A percentile compares a stretch with the other conserved stretches of the same genome.
phyloP scores from a whole-genome alignment of 2,888 invertebrate genomes.

The Drosophila greeni region DNA sequence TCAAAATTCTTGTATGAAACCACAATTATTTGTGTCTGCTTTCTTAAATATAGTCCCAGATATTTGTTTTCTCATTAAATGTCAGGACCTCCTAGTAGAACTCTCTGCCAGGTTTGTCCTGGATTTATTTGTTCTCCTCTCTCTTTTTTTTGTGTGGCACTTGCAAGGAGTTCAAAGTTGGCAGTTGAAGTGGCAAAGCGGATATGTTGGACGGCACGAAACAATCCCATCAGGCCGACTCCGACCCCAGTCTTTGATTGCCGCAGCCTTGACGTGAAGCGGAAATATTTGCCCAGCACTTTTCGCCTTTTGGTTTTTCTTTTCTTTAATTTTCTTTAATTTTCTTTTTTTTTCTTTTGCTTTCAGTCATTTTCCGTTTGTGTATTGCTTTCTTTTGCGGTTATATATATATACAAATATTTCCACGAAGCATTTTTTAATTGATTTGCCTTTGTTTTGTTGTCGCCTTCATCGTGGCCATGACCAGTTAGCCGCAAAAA shows the following conservation, averaged over 20 bases:
- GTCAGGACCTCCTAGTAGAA: not conserved
- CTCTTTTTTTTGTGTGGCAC: not conserved
- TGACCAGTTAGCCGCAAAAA: slow-evolving; percentile 64
- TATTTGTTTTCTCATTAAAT: not conserved
- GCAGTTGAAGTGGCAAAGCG: slow-evolving; percentile 45
- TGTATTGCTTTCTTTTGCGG: slow-evolving; percentile 28
- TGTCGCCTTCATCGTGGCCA: slow-evolving; percentile 72
- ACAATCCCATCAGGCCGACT: slow-evolving; percentile 55
- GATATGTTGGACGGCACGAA: slow-evolving; percentile 64
- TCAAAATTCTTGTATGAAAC: not conserved
- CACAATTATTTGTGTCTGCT: not conserved
- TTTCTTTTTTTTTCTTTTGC: not conserved
- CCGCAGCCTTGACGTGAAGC: slow-evolving; percentile 43
- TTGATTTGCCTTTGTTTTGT: slow-evolving; percentile 60
- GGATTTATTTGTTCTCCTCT: not conserved
- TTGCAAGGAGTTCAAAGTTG: slow-evolving; percentile 10
- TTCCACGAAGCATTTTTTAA: slow-evolving; percentile 58
- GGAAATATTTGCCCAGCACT: slow-evolving; percentile 44
- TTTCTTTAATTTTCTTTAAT: too few species aligned
- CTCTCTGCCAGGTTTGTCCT: not conserved
- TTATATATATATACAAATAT: slow-evolving; percentile 3
- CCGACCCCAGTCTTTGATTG: slow-evolving; percentile 24
- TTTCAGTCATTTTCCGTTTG: slow-evolving; percentile 8
- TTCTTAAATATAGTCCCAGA: not conserved
- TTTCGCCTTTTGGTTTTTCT: slow-evolving; percentile 31